phyloP scores from a whole-genome alignment of 2,797 vertebrate genomes.

The Mormyrops attenuatus region DNA sequence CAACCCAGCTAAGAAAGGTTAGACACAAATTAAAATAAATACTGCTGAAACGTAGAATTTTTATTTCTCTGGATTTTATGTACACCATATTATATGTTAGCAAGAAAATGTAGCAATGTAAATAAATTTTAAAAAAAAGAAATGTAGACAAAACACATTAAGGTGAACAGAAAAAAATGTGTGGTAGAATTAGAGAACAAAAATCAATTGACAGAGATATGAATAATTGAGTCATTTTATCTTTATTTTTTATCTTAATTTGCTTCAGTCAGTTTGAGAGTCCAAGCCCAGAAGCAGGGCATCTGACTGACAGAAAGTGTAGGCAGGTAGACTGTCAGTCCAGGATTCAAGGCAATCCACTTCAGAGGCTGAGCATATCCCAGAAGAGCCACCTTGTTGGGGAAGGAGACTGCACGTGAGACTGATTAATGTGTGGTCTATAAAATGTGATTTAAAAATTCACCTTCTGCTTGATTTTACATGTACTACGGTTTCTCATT shows the following conservation, averaged over 20 bases:
- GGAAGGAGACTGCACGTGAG: slow-evolving; percentile 18
- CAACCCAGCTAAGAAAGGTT: neutral
- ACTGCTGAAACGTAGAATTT: neutral
- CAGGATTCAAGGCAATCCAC: slow-evolving; percentile 67
- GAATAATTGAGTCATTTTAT: neutral
- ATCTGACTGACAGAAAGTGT: slow-evolving; percentile 56
- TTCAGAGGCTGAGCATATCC: slow-evolving; percentile 65
- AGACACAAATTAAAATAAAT: neutral
- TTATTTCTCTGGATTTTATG: neutral
- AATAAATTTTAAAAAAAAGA: neutral
- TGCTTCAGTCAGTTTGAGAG: slow-evolving; percentile 65
- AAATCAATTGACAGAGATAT: neutral
- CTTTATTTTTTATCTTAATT: no score
- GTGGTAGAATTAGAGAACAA: neutral
- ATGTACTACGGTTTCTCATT: neutral
- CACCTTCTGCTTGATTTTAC: neutral
- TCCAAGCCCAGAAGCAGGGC: slow-evolving; percentile 84
- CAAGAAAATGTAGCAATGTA: neutral
- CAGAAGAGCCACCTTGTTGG: slow-evolving; percentile 70
- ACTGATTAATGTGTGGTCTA: neutral
- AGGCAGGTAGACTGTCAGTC: slow-evolving; percentile 69
- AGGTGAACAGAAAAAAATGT: neutral
- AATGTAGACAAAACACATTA: neutral
- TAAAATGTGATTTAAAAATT: neutral
- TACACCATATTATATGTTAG: neutral